Base-by-base conservation (phyloP, 1,140 invertebrate genomes). In the Spodoptera frugiperda region DNA sequence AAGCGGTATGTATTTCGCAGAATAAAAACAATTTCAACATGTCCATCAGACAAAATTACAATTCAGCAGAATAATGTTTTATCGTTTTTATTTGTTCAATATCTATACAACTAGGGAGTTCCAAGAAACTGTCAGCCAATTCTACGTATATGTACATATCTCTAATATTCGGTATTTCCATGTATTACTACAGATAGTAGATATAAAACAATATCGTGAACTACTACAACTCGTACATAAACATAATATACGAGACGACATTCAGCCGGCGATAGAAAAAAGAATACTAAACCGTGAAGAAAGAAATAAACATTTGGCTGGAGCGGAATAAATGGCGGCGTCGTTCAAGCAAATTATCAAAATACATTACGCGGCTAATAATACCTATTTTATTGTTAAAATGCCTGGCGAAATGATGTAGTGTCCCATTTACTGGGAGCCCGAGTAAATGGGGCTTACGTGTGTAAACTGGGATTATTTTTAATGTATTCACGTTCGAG, bases 391-490 rank as follows among this genome's bases (percentile, higher is more conserved):
- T 63, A 63, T 63, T 63, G 25, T 44, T 33, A 63, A 70, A 70
- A 70, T 70, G 68, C 54, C 67, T 17, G 30, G 21, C 15, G 44
- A 46, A 25, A 71, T 71, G 68, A 71, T 55, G 49, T 71, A 71
- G 15, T 55, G 68, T 46, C 53, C 30, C 68, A 55, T 71, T 71
- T 71, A 71, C 39, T 30, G 17, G 25, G 11, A 9, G 11, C 30
- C 33, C 33, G 0, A 53, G 49, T 70, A 70, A 70, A 70, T 70
- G 67, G 55, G 68, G 68, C 68, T 71, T 71, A 71, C 51, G 51
- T 55, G 68, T 71, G 68, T 71, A 71, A 71, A 55, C 53, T 30
- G 39, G 44, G 71, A 59, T 59, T 73, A 59, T 61, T 73, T 73
- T 73, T 73, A 59, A 73, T 61, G 44, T 73, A 59, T 61, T 61